Percentiles rank a stretch among this genome's conserved stretches.
These are phyloP conservation scores for Coluber constrictor DNA, from an alignment of 2,797 vertebrate species.

Conservation along the genomic window DNA sequence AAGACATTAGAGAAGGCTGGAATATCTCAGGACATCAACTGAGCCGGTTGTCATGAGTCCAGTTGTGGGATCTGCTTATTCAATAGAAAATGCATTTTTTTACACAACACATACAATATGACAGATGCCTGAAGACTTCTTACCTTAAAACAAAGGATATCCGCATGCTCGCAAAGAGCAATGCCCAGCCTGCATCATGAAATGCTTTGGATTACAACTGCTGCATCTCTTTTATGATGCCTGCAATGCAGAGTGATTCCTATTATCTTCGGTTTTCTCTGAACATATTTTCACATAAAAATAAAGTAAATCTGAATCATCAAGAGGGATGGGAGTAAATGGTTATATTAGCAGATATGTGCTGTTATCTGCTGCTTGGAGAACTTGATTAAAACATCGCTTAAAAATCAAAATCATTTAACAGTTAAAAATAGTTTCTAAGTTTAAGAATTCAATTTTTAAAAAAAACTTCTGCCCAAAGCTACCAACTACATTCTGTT, in stretches of 20 bases:
- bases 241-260: conserved; percentile 18
- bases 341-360: conserved; percentile 3
- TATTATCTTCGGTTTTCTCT: conserved; percentile 8
- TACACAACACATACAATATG: not conserved
- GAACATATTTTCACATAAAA: not conserved
- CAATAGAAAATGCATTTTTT: not conserved
- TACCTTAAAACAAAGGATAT: not conserved
- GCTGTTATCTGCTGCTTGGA: not conserved
- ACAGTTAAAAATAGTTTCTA: not conserved
- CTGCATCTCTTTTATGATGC: conserved; percentile 15
- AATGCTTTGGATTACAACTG: not conserved
- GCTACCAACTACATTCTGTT: not conserved
- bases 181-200: not conserved
- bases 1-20: not conserved
- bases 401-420: conserved; percentile 15
- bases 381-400: not conserved
- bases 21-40: not conserved
- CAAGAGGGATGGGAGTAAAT: not conserved
- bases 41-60: not conserved
- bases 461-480: not conserved
- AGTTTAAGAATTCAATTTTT: not conserved
- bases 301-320: conserved; percentile 5
- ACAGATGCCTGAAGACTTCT: rapidly evolving
- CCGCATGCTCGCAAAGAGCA: not conserved
- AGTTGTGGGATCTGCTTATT: not conserved